These are phyloP conservation scores for Drosophila tropicalis DNA, from an alignment of 1,140 invertebrate genomes.

Conservation along the genomic window DNA sequence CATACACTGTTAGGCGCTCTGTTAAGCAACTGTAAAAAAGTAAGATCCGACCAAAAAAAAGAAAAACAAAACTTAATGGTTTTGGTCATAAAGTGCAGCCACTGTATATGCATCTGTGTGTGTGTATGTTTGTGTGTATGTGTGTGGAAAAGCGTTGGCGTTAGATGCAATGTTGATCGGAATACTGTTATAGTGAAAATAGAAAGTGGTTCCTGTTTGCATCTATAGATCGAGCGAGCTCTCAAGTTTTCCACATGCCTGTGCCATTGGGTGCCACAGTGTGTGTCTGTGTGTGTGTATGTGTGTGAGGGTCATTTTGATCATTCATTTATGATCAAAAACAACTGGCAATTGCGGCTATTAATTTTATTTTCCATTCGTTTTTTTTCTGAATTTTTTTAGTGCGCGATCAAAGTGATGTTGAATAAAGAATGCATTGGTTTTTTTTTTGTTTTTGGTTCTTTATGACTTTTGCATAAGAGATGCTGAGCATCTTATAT, in stretches of 20 bases:
- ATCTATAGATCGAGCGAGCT: slow-evolving; percentile 41
- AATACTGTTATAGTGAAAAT: slow-evolving; percentile 82
- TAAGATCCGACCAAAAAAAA: slow-evolving; percentile 12
- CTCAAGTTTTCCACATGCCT: slow-evolving; percentile 76
- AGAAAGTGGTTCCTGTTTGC: slow-evolving; percentile 82
- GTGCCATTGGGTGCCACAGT: neutral
- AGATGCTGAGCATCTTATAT: neutral
- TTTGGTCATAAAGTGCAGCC: slow-evolving; percentile 55
- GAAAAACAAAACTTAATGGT: slow-evolving; percentile 49
- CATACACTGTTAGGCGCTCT: slow-evolving; percentile 39
- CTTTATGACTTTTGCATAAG: slow-evolving; percentile 17
- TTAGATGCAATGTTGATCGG: slow-evolving; percentile 42
- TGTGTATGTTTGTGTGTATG: slow-evolving; percentile 36
- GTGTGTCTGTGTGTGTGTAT: slow-evolving; percentile 29
- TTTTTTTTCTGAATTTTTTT: slow-evolving; percentile 36
- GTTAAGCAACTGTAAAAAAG: slow-evolving; percentile 37
- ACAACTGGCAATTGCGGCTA: slow-evolving; percentile 46
- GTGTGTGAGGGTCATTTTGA: slow-evolving; percentile 46
- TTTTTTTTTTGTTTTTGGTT: too few species aligned
- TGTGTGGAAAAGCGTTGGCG: slow-evolving; percentile 25
- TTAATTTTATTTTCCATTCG: slow-evolving; percentile 39
- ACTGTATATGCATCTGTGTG: slow-evolving; percentile 40
- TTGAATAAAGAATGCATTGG: neutral
- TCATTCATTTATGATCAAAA: slow-evolving; percentile 46
- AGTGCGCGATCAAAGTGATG: slow-evolving; percentile 4